A percentile compares a stretch with the other conserved stretches of the same genome.
These are phyloP conservation scores for Pipistrellus kuhlii DNA, from an alignment of 2,797 vertebrate genomes.

Conservation along the genomic window DNA sequence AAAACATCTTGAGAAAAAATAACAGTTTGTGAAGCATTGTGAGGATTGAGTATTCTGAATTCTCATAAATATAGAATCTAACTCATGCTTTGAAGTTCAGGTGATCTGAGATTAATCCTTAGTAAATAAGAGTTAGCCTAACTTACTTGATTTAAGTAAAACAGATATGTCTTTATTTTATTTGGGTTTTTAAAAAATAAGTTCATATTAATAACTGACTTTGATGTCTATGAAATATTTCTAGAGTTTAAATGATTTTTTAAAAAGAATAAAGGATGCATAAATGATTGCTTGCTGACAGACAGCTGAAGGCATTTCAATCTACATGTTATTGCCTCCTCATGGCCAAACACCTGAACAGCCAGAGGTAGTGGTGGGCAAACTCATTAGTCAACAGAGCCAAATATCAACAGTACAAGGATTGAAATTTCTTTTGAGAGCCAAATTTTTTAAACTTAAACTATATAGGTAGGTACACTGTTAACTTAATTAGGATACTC, in stretches of 20 bases:
- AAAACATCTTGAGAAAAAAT: too few relatives aligned
- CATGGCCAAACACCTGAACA: too few relatives aligned
- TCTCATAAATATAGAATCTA: neutral
- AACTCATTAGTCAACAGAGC: too few relatives aligned
- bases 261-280: neutral
- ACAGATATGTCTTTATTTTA: neutral
- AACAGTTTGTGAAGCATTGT: neutral
- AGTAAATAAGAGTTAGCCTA: neutral
- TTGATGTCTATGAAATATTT: neutral
- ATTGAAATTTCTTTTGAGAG: too few relatives aligned
- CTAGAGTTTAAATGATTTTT: neutral
- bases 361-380: too few relatives aligned
- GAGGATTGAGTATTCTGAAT: neutral
- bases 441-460: too few relatives aligned
- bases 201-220: neutral
- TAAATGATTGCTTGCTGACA: too few relatives aligned
- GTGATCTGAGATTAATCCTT: neutral
- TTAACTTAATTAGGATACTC: too few relatives aligned
- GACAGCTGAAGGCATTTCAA: too few relatives aligned
- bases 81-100: neutral
- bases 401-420: too few relatives aligned
- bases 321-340: too few relatives aligned
- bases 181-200: neutral
- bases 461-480: too few relatives aligned
- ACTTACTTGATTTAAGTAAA: neutral